Base-by-base conservation (phyloP, 2,113 vertebrate genomes). In the Bufo bufo region DNA sequence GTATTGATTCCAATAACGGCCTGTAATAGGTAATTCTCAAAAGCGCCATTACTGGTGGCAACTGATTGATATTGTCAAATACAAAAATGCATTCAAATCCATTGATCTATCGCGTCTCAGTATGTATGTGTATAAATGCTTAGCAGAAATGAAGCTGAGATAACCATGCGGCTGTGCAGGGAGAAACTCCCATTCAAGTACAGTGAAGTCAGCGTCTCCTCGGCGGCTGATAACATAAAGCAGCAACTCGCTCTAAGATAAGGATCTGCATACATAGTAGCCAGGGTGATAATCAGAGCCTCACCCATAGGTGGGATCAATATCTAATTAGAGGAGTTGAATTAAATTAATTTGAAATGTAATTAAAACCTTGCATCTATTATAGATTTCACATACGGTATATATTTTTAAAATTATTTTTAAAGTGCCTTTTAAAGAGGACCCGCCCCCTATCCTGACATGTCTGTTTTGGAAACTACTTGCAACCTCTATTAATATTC, bases 11-110 rank as follows among this genome's bases (percentile, higher is more conserved):
- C 71, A 49, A 74, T 47, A 74, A 47, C 6, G 16, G 19, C 16
- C 71, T 47, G 14, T 47, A 47, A 74, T 74, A 47, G 7, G 45
- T 47, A 74, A 47, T 47, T 74, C 71, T 49, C 45, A 74, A 43
- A 74, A 74, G 71, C 43, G 49, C 3, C 14, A 74, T 72, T 72
- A 72, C 69, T 72, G 14, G 11, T 47, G 16, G 49, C 33, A 47
- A 49, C 47, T 74, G 49, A 74, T 74, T 74, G 71, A 74, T 74
- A 49, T 74, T 74, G 47, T 74, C 16, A 74, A 14, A 74, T 74
- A 47, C 13, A 17, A 74, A 74, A 74, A 19, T 5, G 16, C 11
- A 14, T 6, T 45, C 43, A 72, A 6, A 4, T 45, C 33, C 33
- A 33, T 1, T 33, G 33, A 33, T 33, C 33, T 33, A 33, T 33